These are phyloP conservation scores for Trichonephila inaurata DNA, from an alignment of 1,140 invertebrate genomes.

Conservation along the genomic window DNA sequence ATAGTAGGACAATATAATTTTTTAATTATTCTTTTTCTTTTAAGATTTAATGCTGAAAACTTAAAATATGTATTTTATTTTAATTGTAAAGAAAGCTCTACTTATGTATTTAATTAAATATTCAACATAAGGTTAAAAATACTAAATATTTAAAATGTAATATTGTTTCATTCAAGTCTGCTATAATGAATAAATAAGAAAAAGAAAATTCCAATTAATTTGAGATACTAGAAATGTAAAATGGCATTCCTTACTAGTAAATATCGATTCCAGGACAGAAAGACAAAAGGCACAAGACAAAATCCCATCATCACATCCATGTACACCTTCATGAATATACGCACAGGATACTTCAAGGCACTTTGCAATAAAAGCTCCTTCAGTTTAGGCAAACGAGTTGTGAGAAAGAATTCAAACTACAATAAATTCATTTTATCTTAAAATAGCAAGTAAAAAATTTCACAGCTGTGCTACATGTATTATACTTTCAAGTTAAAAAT, in stretches of 20 bases:
- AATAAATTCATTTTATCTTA: not conserved
- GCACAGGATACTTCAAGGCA: conserved; percentile 79
- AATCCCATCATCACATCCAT: conserved; percentile 92
- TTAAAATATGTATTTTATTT: too few relatives aligned
- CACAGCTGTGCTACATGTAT: too few relatives aligned
- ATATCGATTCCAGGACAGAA: conserved; percentile 86
- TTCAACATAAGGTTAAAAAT: too few relatives aligned
- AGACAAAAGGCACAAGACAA: conserved; percentile 89
- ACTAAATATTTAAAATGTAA: not conserved
- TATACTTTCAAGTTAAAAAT: too few relatives aligned
- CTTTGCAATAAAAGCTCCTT: conserved; percentile 79
- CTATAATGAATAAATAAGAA: not conserved
- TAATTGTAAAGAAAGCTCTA: too few relatives aligned
- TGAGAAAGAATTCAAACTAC: conserved; percentile 53
- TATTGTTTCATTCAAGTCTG: too few relatives aligned
- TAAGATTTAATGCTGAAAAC: too few relatives aligned
- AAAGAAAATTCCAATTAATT: not conserved
- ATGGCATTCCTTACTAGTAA: conserved; percentile 82
- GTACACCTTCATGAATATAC: conserved; percentile 87
- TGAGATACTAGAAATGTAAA: not conserved
- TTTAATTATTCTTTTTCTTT: too few relatives aligned
- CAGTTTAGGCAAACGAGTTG: conserved; percentile 78
- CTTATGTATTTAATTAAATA: too few relatives aligned
- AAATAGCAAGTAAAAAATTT: not conserved
- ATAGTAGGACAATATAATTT: too few relatives aligned